Evolutionary conservation across 1,140 invertebrate species (phyloP), one percentile per base, ranked within the genome.

Genomic region (Andrena cerasifolii): DNA sequence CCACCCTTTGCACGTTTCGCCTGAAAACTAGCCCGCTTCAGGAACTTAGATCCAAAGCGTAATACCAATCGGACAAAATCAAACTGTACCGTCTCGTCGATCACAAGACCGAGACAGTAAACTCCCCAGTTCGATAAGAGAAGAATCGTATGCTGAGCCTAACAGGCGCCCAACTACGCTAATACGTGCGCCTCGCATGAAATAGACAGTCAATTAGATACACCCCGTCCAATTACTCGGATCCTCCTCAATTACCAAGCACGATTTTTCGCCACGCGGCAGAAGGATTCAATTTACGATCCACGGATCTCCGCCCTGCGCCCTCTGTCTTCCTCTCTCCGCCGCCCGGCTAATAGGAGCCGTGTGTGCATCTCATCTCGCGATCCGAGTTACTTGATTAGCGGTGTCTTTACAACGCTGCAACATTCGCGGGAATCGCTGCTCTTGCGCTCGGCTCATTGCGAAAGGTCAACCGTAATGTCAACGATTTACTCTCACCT

Each of bases 401-500:
- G 63, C 73, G 12, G 28, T 26, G 28, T 70, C 53, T 59, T 70
- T 47, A 47, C 28, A 43, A 18, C 14, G 43, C 4, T 40, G 36
- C n/a, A 67, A 54, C 43, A 43, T 7, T 10, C 45, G 47, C 67
- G 24, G 33, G 53, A 40, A 47, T 49, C 40, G 51, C 16, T 31
- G 53, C 53, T 31, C 10, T 45, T 56, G 16, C 53, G 40, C 51
- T 33, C 53, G 54, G 31, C 12, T n/a, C 74, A n/a, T 62, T n/a
- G 68, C 58, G 16, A 78, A 49, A 72, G 76, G 76, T 78, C 58
- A 78, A 78, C 53, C 75, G 67, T 61, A 26, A 62, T 72, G 76
- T 78, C 76, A 63, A 73, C 68, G 76, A 73, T 78, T 78, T 72
- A 78, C 76, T 78, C 68, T 45, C 68, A 18, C 58, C 54, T 53